phyloP scores from a whole-genome alignment of 1,140 invertebrate species.

The Grapholita molesta region DNA sequence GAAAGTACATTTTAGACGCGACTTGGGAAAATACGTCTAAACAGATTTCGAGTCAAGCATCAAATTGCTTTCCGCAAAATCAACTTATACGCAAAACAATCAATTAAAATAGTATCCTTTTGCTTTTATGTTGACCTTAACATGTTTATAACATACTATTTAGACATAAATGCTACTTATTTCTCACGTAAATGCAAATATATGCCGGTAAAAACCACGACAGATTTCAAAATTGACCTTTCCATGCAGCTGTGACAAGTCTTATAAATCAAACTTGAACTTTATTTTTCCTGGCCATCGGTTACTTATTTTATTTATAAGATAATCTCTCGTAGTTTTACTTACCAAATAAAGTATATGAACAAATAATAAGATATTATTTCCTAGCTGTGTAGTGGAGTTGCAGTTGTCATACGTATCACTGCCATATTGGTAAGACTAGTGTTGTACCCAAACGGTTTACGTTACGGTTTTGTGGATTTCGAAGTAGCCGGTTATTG shows the following conservation, averaged over 20 bases:
- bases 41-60: slow-evolving; percentile 11
- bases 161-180: background rate
- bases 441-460: slow-evolving; percentile 38
- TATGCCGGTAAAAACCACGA: slow-evolving; percentile 13
- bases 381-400: slow-evolving; percentile 57
- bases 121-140: background rate
- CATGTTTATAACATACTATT: background rate
- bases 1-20: background rate
- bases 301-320: slow-evolving; percentile 9
- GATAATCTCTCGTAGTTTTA: slow-evolving; percentile 27
- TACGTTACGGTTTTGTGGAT: no score
- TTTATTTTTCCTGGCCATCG: background rate
- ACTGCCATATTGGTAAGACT: slow-evolving; percentile 66
- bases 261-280: background rate
- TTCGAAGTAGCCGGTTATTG: background rate
- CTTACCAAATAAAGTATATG: slow-evolving; percentile 55
- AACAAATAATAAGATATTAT: slow-evolving; percentile 64
- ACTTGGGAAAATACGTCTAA: slow-evolving; percentile 2
- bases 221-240: slow-evolving; percentile 13
- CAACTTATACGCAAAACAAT: slow-evolving; percentile 2
- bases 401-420: slow-evolving; percentile 69
- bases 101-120: background rate
- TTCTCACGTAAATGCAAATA: background rate
- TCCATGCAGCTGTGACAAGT: background rate
- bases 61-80: background rate